Base-by-base conservation (phyloP, 2,797 vertebrate genomes). In the Halcyon smyrnensis region DNA sequence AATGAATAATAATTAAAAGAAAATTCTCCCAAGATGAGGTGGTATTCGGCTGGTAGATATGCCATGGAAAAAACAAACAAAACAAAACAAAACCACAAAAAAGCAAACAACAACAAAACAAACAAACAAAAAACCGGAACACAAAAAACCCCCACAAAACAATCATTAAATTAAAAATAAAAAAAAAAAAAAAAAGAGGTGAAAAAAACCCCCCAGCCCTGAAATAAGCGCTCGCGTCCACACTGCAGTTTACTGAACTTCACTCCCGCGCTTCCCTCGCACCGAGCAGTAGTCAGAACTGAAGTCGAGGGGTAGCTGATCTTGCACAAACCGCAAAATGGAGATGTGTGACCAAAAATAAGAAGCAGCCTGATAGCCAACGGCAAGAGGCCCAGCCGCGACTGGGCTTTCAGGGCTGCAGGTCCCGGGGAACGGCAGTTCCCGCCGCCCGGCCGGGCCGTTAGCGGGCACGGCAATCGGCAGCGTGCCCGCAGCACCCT, bases 41-140 rank as follows among this genome's bases (percentile, higher is more conserved):
- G 87, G 97, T 93, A 76, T 74, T 98, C 95, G 91, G 23, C 96
- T 97, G 96, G 89, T 97, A 30, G 17, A 69, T 77, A 67, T 95
- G 76, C 87, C 15, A n/a, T 86, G 71, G 76, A 95, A 97, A 62
- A 34, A 96, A 67, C 41, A 41, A 41, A 17, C 41, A 17, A 43
- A 95, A 51, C 43, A 27, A 27, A 51, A 36, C 36, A 36, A 25
- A 24, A 50, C 6, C 43, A 43, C 43, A 45, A 95, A 97, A 62
- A 34, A 96, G 62, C 39, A 41, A 43, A 51, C 43, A 27, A 51
- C 41, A 51, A 50, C 41, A 51, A 51, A 51, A 15, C 8, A 51
- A 14, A 27, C 25, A 50, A 25, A 50, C 48, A 50, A 27, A 25
- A 51, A 27, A 51, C 8, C 50, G 11, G 28, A 27, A 51, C 20